Conservation (phyloP, 2,797 vertebrate genomes). For the Coilia nasus region DNA sequence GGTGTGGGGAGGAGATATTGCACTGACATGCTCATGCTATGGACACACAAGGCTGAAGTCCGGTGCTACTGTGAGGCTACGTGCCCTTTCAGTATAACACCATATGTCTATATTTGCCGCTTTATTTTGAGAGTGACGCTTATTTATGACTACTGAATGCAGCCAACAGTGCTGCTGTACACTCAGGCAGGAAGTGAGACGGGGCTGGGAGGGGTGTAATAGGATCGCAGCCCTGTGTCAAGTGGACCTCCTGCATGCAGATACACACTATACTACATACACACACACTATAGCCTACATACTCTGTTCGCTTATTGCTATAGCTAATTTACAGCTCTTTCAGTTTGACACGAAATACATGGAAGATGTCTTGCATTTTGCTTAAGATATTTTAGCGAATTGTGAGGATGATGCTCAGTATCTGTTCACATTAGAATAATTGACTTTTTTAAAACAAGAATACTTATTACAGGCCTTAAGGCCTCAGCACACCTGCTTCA, state of each 20-base stretch:
- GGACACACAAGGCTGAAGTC: neutral
- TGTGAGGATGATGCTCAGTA: too few species aligned
- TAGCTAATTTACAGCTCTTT: too few species aligned
- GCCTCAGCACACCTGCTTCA: too few species aligned
- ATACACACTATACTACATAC: constrained; percentile 40
- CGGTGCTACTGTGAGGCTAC: constrained; percentile 29
- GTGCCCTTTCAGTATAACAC: constrained; percentile 39
- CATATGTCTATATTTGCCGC: constrained; percentile 71
- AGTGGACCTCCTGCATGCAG: constrained; percentile 44
- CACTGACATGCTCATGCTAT: neutral
- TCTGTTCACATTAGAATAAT: too few species aligned
- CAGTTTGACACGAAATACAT: too few species aligned
- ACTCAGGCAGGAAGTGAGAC: constrained; percentile 46
- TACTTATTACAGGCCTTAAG: too few species aligned
- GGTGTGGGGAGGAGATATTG: neutral
- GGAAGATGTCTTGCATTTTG: too few species aligned
- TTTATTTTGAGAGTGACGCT: constrained; percentile 71
- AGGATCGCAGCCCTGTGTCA: constrained; percentile 44
- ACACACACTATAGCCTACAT: neutral
- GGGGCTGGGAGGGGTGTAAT: constrained; percentile 21
- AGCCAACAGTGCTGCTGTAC: constrained; percentile 43
- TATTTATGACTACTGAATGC: constrained; percentile 64
- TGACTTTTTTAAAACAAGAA: too few species aligned
- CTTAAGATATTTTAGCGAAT: too few species aligned
- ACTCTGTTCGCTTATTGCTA: too few species aligned